Percentiles rank a stretch among this genome's conserved stretches.
Conservation (phyloP, 2,888 invertebrate species). For the Lasioglossum figueresi region DNA sequence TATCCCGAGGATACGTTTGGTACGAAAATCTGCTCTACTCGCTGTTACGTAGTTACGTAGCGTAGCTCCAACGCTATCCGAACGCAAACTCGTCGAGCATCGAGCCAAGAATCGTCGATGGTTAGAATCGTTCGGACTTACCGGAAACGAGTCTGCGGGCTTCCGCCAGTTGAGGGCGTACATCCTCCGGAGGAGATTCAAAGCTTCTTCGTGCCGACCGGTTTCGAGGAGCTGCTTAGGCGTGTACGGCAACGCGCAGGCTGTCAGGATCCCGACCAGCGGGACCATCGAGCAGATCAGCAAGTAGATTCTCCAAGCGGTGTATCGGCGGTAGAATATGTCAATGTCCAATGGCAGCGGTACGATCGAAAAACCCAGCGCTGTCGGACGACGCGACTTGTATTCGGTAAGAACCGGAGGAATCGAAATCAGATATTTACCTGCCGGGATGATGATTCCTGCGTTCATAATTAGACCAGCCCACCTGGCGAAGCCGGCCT, state of each 20-base stretch:
- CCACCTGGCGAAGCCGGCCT: slow-evolving; percentile 88
- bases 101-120: slow-evolving; percentile 32
- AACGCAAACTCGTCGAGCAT: background rate
- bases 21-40: background rate
- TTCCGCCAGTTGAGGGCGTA: slow-evolving; percentile 89
- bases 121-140: slow-evolving; percentile 77
- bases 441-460: slow-evolving; percentile 87
- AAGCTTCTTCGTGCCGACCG: slow-evolving; percentile 88
- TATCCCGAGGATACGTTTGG: too few species aligned
- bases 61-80: background rate
- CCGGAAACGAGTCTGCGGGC: slow-evolving; percentile 88
- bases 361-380: slow-evolving; percentile 83
- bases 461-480: slow-evolving; percentile 88
- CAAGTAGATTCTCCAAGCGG: slow-evolving; percentile 85
- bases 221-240: slow-evolving; percentile 91
- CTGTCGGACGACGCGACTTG: slow-evolving; percentile 64
- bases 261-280: slow-evolving; percentile 87
- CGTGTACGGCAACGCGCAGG: slow-evolving; percentile 89
- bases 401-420: background rate
- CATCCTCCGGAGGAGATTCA: slow-evolving; percentile 87
- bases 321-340: slow-evolving; percentile 75
- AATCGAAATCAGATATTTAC: slow-evolving; percentile 65
- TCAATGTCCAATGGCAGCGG: slow-evolving; percentile 74
- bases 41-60: too few species aligned
- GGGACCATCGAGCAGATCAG: slow-evolving; percentile 86